Conservation (phyloP, 2,888 invertebrate genomes). For the Sphaeridia pumilis region DNA sequence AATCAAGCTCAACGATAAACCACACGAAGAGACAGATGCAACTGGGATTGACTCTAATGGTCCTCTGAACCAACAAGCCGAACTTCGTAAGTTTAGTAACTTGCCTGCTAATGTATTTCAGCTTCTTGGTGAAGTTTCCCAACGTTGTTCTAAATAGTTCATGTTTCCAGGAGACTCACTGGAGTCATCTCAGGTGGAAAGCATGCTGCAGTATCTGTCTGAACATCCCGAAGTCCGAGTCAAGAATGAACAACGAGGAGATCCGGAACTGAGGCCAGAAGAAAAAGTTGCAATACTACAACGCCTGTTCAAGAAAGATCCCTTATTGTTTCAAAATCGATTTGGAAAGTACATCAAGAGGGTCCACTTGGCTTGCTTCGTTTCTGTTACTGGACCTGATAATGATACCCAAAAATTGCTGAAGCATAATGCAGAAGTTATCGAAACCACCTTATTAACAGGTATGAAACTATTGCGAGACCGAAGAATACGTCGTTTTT, state of each 20-base stretch:
- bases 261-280: slow-evolving; percentile 55
- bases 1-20: no score
- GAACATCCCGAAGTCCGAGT: slow-evolving; percentile 39
- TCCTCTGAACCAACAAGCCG: no score
- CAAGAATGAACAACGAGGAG: slow-evolving; percentile 69
- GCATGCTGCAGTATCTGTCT: slow-evolving; percentile 28
- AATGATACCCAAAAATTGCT: slow-evolving; percentile 55
- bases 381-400: slow-evolving; percentile 38
- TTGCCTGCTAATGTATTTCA: no score
- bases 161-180: slow-evolving; percentile 12
- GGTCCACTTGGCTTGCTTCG: slow-evolving; percentile 59
- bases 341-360: slow-evolving; percentile 60
- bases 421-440: slow-evolving; percentile 38
- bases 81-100: no score
- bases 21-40: no score
- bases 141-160: neutral
- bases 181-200: slow-evolving; percentile 11
- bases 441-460: slow-evolving; percentile 13
- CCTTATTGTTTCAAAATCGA: slow-evolving; percentile 58
- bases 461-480: slow-evolving; percentile 8
- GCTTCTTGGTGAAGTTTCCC: neutral
- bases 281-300: slow-evolving; percentile 61
- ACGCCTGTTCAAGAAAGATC: slow-evolving; percentile 53
- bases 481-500: neutral
- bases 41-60: no score